Base-by-base conservation (phyloP, 2,888 invertebrate genomes). In the Myopa tessellatipennis region DNA sequence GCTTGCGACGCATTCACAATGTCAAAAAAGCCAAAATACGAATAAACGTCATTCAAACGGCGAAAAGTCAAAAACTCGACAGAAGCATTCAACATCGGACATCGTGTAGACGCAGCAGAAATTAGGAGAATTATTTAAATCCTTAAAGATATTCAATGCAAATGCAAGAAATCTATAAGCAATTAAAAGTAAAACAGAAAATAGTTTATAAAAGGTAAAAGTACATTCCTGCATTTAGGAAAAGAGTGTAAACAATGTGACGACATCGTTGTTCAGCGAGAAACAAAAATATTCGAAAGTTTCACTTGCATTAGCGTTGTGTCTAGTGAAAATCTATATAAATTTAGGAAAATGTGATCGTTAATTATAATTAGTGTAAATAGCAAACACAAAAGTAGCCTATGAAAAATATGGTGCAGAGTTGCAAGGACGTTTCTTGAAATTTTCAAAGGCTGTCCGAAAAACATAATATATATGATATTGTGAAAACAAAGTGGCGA, bases 21-120 rank as follows among this genome's bases (percentile, higher is more conserved):
- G 12, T n/a, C 3, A 12, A 38, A 3, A 8, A 55, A 58, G 16
- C 36, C 5, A 58, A 14, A 58, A 74, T 65, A 8, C 1, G 34
- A 74, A 79, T 78, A 78, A 80, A 80, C 65, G 80, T 80, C 80
- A 76, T 12, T 52, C 68, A 14, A 77, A 78, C 71, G 52, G 10
- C 45, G 40, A 69, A 74, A 78, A 80, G 74, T 71, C 78, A 77
- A 78, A 26, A 26, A 26, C 26, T 26, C 26, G 26, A 26, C 26
- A 26, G 26, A 26, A 26, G 26, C 26, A 26, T 26, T 26, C 26
- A 50, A 26, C 40, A 60, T 36, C 38, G 4, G 72, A 60, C 60
- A 45, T 72, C 61, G 60, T 72, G 36, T 40, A 50, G 55, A 67
- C 38, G 68, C 68, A 58, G 67, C 68, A 10, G 3, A 45, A 45